These are phyloP conservation scores for Eumerus sabulonum DNA, from an alignment of 2,888 invertebrate species.

Conservation along the genomic window DNA sequence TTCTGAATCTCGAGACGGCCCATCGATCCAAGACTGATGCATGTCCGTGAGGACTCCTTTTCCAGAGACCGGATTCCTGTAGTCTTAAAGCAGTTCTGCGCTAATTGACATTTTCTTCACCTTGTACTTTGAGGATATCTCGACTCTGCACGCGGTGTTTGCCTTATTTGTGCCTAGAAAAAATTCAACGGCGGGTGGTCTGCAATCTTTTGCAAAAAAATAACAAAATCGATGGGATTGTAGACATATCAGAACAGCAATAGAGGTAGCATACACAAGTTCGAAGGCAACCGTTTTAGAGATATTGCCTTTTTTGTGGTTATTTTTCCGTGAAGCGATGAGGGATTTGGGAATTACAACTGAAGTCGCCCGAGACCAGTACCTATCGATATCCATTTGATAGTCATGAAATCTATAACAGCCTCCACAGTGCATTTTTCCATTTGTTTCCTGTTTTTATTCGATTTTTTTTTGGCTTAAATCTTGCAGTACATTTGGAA, in stretches of 20 bases:
- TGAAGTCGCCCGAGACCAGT: slow-evolving; percentile 30
- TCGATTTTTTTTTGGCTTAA: neutral
- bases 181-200: too few species aligned
- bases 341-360: slow-evolving; percentile 26
- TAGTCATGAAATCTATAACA: slow-evolving; percentile 46
- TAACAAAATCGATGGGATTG: too few species aligned
- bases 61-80: too few species aligned
- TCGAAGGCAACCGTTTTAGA: slow-evolving; percentile 9
- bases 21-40: too few species aligned
- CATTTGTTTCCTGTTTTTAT: neutral
- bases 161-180: too few species aligned
- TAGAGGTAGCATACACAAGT: slow-evolving; percentile 7
- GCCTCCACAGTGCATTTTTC: slow-evolving; percentile 9
- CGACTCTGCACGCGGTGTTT: too few species aligned
- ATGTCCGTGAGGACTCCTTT: too few species aligned
- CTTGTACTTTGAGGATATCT: too few species aligned
- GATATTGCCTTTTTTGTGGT: neutral
- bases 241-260: neutral
- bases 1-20: too few species aligned
- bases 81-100: too few species aligned
- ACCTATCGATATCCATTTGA: slow-evolving; percentile 58
- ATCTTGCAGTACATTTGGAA: neutral
- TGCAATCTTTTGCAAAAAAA: slow-evolving; percentile 50
- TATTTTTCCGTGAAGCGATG: neutral
- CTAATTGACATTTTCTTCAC: too few species aligned